Evolutionary conservation across 2,888 invertebrate species (phyloP).

Genomic region (Ophion ventricosus): DNA sequence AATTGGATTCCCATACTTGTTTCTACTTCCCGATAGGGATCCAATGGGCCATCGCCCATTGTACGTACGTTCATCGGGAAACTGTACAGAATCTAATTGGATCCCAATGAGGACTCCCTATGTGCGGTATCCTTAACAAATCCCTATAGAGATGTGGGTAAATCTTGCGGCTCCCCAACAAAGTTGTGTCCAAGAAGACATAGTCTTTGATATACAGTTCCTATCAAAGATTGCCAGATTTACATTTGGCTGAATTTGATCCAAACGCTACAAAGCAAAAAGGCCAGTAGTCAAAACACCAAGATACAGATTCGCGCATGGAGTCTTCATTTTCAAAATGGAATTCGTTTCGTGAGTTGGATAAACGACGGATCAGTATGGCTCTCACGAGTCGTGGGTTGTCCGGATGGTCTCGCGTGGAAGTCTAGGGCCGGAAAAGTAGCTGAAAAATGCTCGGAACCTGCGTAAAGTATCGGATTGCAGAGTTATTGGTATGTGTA

Average conservation of each 20-base stretch:
- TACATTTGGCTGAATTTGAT: neutral
- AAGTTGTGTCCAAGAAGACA: no score
- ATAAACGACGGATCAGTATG: neutral
- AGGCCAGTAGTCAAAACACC: neutral
- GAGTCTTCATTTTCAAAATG: neutral
- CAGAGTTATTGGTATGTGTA: conserved; percentile 10
- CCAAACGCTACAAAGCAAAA: neutral
- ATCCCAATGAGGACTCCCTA: no score
- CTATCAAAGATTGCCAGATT: neutral
- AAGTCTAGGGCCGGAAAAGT: neutral
- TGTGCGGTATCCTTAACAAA: no score
- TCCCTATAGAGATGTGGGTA: no score
- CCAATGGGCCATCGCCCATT: no score
- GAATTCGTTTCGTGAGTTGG: neutral
- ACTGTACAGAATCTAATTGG: no score
- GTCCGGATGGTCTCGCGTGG: neutral
- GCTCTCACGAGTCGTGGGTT: neutral
- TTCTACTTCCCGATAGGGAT: no score
- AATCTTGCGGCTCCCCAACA: no score
- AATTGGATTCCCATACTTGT: no score
- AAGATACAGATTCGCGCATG: neutral
- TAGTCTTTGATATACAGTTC: neutral
- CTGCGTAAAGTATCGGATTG: conserved; percentile 43
- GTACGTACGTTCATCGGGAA: no score
- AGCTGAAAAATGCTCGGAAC: conserved; percentile 4